Evolutionary conservation across 2,888 invertebrate species (phyloP), one percentile per base, ranked within the genome.

Genomic region (Piscicola geometra): DNA sequence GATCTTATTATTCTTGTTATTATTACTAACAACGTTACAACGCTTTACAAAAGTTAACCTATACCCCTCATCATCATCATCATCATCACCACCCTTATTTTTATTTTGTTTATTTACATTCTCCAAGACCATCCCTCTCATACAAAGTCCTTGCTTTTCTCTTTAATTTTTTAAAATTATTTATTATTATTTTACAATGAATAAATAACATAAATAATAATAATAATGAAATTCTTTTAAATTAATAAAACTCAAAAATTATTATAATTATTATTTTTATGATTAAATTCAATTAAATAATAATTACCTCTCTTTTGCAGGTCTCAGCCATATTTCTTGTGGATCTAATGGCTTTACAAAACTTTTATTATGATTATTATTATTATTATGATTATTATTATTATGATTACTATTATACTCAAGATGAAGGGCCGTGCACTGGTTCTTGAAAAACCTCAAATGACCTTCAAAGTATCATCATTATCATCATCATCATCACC

Each of bases 391-490:
- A 21, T 56, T 56, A 56, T 56, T 56, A 25, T 21, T 56, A 56
- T 56, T 25, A 5, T 56, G 9, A 56, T 18, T 56, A 21, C n/a
- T 56, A 21, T 21, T 56, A 21, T 56, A 56, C 60, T 67, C 75
- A 1, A 68, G 68, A 35, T 68, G 68, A 1, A 67, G 68, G 21
- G 67, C 75, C 1, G 67, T 47, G 25, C 75, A 68, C 25, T 25
- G 47, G 12, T 28, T 28, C 32, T 75, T n/a, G 33, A 75, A 68
- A 21, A 68, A 75, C 25, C 36, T 28, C 72, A 47, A 64, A 36
- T 69, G 71, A 18, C 36, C 36, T 56, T 18, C 9, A 21, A 15
- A 56, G n/a, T 21, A 30, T 12, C n/a, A n/a, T n/a, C n/a, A n/a
- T n/a, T n/a, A n/a, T n/a, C n/a, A n/a, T n/a, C n/a, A n/a, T n/a